phyloP scores from a whole-genome alignment of 2,797 vertebrate species.

The Simalia tracyae region DNA sequence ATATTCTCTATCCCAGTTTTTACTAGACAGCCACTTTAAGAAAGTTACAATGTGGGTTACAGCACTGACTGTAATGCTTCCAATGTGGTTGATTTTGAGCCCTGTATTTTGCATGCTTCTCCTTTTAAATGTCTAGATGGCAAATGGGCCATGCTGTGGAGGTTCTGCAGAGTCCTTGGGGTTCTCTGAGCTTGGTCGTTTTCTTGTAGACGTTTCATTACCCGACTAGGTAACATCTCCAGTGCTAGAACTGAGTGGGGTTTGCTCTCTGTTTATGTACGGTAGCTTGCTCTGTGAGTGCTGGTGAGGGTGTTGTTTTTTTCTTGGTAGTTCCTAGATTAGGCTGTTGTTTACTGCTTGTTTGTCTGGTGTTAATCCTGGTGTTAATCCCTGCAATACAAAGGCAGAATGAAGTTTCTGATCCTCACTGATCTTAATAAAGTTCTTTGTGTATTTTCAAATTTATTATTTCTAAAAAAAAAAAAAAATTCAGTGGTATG shows the following conservation, averaged over 20 bases:
- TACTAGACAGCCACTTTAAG: neutral
- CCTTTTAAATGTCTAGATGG: neutral
- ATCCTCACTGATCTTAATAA: neutral
- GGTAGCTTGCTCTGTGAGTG: too few species aligned
- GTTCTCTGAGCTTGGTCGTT: too few species aligned
- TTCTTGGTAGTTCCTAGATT: too few species aligned
- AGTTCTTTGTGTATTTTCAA: neutral
- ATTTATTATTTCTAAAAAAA: neutral
- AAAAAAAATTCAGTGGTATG: neutral
- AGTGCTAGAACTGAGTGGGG: too few species aligned
- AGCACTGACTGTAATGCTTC: neutral
- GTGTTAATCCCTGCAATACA: neutral
- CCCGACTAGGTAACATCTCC: too few species aligned
- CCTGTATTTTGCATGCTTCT: neutral
- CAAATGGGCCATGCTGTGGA: neutral
- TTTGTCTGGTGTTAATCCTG: too few species aligned
- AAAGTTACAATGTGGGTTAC: neutral
- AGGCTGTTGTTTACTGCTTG: too few species aligned
- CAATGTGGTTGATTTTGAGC: neutral
- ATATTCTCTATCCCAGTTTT: neutral
- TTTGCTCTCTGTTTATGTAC: too few species aligned
- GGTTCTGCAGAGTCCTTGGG: too few species aligned
- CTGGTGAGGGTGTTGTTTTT: too few species aligned
- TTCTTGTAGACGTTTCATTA: too few species aligned
- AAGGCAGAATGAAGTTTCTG: neutral